Conservation (phyloP, 2,888 invertebrate genomes). For the Shargacucullia verbasci region DNA sequence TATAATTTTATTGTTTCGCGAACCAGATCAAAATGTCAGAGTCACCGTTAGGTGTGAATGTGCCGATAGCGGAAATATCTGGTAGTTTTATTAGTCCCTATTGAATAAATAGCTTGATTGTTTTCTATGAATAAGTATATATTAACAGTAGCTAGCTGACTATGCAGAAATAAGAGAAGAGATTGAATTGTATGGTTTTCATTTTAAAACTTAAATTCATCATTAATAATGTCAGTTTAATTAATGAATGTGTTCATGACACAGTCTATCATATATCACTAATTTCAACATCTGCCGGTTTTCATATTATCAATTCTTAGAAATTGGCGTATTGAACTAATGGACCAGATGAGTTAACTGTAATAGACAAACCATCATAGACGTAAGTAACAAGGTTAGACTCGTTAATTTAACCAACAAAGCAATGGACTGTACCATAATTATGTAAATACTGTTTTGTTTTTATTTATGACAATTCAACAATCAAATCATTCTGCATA, state of each 20-base stretch:
- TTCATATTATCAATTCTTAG: conserved; percentile 8
- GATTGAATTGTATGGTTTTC: too few species aligned
- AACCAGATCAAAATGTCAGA: conserved; percentile 82
- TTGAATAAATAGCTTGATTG: conserved; percentile 25
- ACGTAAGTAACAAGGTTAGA: conserved; percentile 19
- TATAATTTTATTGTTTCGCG: conserved; percentile 83
- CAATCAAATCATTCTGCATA: conserved; percentile 1
- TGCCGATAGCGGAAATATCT: conserved; percentile 76
- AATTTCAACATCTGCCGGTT: conserved; percentile 19
- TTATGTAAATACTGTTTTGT: conserved; percentile 12
- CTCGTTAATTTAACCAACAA: conserved; percentile 12
- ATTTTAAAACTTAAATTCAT: too few species aligned
- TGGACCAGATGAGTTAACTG: too few species aligned
- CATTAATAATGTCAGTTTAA: not conserved
- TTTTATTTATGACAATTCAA: conserved; percentile 22
- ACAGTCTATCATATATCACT: not conserved
- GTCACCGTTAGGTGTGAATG: conserved; percentile 83
- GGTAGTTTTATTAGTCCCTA: conserved; percentile 67
- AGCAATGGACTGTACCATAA: conserved; percentile 33
- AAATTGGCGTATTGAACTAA: conserved; percentile 9
- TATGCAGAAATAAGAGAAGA: conserved; percentile 1
- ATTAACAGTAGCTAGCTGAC: conserved; percentile 16
- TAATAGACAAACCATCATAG: conserved; percentile 9
- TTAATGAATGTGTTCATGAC: too few species aligned
- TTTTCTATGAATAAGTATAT: conserved; percentile 44